Evolutionary conservation across 2,888 invertebrate genomes (phyloP), one percentile per base, ranked within the genome.

Genomic region (Megamerina dolium): DNA sequence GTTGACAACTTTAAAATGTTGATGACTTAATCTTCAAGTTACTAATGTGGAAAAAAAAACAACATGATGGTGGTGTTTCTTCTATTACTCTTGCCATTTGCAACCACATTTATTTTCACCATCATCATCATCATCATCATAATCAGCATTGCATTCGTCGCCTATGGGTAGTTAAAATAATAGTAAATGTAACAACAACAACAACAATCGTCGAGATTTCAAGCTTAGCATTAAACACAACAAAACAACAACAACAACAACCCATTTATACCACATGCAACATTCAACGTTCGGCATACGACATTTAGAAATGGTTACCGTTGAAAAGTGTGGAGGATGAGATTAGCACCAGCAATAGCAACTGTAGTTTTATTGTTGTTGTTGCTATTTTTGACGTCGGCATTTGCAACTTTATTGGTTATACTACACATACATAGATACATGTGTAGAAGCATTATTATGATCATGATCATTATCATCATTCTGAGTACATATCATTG

Each of bases 1-100:
- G 44, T 55, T 55, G 55, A 55, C 55, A 55, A 55, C 52, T 55
- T 45, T 49, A 55, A n/a, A 53, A 52, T 50, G 52, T 53, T 55
- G 55, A 55, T 53, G 55, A 48, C 53, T 55, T 55, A 53, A 55
- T 55, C 53, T 49, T 20, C 10, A 14, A n/a, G 14, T 31, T 31
- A 31, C 31, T 14, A 31, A 31, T 16, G 31, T 16, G 31, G 3
- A 31, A 31, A 16, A 31, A 10, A 5, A 27, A 23, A 27, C 5
- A 27, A 10, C 10, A 27, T 13, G n/a, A n/a, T n/a, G n/a, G n/a
- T n/a, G n/a, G n/a, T n/a, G n/a, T n/a, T n/a, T n/a, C n/a, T n/a
- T n/a, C n/a, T n/a, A n/a, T n/a, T n/a, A n/a, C n/a, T n/a, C n/a
- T n/a, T n/a, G n/a, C n/a, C n/a, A n/a, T n/a, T n/a, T n/a, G n/a